Conservation (phyloP, 2,888 invertebrate species). For the Tinea semifulvella region DNA sequence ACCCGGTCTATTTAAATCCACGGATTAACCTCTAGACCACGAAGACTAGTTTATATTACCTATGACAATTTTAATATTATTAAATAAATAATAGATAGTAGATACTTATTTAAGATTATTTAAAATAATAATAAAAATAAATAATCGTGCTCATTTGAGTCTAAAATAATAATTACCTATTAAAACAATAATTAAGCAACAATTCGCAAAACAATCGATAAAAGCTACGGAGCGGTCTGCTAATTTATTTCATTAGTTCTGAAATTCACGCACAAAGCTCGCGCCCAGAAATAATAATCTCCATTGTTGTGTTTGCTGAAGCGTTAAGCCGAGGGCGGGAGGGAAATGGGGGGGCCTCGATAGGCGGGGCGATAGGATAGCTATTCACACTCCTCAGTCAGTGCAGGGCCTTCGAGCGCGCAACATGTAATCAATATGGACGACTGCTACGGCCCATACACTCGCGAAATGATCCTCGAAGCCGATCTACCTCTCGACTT, state of each 20-base stretch:
- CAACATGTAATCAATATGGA: slow-evolving; percentile 60
- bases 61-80: too few species aligned
- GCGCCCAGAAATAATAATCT: slow-evolving; percentile 66
- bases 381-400: slow-evolving; percentile 29
- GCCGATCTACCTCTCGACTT: slow-evolving; percentile 56
- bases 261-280: slow-evolving; percentile 67
- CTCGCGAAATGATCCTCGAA: slow-evolving; percentile 59
- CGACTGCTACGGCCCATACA: slow-evolving; percentile 54
- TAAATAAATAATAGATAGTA: too few species aligned
- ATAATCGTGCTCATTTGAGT: background rate
- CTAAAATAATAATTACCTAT: background rate
- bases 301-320: slow-evolving; percentile 67
- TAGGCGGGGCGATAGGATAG: slow-evolving; percentile 35
- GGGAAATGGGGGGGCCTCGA: slow-evolving; percentile 21
- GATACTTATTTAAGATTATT: too few species aligned
- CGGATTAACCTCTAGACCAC: too few species aligned
- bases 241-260: slow-evolving; percentile 64
- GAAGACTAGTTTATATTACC: too few species aligned
- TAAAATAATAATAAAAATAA: background rate
- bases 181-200: background rate
- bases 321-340: slow-evolving; percentile 46
- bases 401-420: slow-evolving; percentile 47
- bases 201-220: slow-evolving; percentile 35
- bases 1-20: too few species aligned
- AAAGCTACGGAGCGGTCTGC: slow-evolving; percentile 41